Percentiles rank a stretch among this genome's conserved stretches.
These are phyloP conservation scores for Scopus umbretta DNA, from an alignment of 2,113 vertebrate genomes.

Conservation along the genomic window DNA sequence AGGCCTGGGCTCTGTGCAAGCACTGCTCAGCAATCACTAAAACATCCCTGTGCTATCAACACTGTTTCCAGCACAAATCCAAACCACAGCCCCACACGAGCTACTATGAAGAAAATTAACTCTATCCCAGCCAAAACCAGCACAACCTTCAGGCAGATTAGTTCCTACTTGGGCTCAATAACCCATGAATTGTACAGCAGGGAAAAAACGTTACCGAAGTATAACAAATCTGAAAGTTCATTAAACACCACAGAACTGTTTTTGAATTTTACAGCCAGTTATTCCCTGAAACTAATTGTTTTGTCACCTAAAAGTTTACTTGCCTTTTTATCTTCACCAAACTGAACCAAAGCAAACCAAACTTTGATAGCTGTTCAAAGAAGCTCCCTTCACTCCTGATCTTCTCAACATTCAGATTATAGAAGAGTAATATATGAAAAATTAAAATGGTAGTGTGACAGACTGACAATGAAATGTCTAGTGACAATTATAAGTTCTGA, in stretches of 20 bases:
- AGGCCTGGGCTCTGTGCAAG: no score
- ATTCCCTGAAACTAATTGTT: not conserved
- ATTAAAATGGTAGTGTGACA: not conserved
- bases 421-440: not conserved
- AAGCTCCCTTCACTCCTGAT: not conserved
- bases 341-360: not conserved
- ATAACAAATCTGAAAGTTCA: not conserved
- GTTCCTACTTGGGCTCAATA: not conserved
- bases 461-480: not conserved
- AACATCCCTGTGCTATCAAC: no score
- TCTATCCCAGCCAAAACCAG: no score
- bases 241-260: not conserved
- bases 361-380: not conserved
- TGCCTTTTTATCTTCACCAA: no score
- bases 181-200: not conserved
- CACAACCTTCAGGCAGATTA: not conserved
- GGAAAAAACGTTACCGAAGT: not conserved
- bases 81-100: no score
- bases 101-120: no score
- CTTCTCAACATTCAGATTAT: not conserved
- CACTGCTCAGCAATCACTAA: no score
- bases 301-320: not conserved
- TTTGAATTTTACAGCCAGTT: not conserved
- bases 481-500: not conserved
- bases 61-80: no score